Evolutionary conservation across 2,113 vertebrate species (phyloP).

Genomic region (Echinops telfairi): DNA sequence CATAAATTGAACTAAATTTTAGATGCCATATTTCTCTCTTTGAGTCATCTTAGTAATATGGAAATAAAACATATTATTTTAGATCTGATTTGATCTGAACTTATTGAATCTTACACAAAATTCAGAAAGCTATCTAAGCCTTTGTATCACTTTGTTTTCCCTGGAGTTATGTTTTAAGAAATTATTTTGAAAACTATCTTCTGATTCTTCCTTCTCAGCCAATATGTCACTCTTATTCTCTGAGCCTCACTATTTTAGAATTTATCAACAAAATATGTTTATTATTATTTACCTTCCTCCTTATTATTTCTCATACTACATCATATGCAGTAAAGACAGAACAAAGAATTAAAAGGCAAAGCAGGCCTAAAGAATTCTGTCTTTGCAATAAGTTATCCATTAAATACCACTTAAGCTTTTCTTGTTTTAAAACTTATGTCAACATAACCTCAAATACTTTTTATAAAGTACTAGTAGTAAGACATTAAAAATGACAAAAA

Average conservation of each 20-base stretch:
- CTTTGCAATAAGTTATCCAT: constrained; percentile 87
- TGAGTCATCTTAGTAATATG: background rate
- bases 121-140: background rate
- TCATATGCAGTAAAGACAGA: constrained; percentile 54
- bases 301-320: background rate
- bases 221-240: background rate
- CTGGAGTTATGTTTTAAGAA: background rate
- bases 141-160: background rate
- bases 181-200: background rate
- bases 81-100: background rate
- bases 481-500: constrained; percentile 92
- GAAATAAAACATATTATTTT: background rate
- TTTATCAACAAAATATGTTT: too few relatives aligned
- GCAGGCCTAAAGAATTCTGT: constrained; percentile 80
- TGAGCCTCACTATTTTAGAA: background rate
- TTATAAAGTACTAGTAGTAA: constrained; percentile 88
- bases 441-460: constrained; percentile 86
- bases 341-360: constrained; percentile 68
- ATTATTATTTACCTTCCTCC: too few relatives aligned
- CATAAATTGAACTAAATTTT: too few relatives aligned
- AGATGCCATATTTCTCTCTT: background rate
- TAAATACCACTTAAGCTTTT: constrained; percentile 84
- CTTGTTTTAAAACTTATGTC: constrained; percentile 84
- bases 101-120: background rate
- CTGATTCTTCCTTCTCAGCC: background rate